Evolutionary conservation across 2,797 vertebrate species (phyloP), one percentile per base, ranked within the genome.

Genomic region (Gastrophryne carolinensis): DNA sequence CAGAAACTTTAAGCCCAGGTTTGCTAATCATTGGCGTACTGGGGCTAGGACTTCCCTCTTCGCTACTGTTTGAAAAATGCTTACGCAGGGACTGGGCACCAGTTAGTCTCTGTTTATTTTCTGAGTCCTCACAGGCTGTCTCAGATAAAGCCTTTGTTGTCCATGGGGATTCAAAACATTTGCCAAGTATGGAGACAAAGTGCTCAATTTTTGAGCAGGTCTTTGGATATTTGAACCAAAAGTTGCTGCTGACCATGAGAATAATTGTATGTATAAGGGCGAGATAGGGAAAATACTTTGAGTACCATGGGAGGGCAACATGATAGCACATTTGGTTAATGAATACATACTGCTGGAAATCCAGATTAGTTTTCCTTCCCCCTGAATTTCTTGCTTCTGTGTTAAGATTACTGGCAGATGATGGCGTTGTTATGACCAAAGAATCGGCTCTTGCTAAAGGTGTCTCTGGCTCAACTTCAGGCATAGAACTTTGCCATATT

Each of bases 281-380:
- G 47, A 99, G 95, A 85, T 99, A 99, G 0, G 98, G 98, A 81
- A 99, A 99, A 87, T 99, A 99, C 83, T 99, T 99, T 3, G 98
- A 99, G 86, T 98, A 99, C 98, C 98, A 99, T 0, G 97, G 98
- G 63, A 99, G 94, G 67, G 97, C 97, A 61, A 97, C 91, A 57
- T 99, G 97, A 86, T 99, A 99, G 83, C 98, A 99, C 96, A 99
- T 98, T 89, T 99, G 97, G 83, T 99, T 99, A 86, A 99, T 94
- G 84, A 98, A 99, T 80, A 99, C 93, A 23, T 99, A 99, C 87
- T 99, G 98, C 88, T 99, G 97, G 86, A 95, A 99, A 89, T 99
- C 98, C 84, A 99, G 82, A 84, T 97, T 96, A 65, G 97, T 98
- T 87, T 93, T 93, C 53, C 96, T 89, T 9, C 96, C 96, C 26